These are phyloP conservation scores for Phania funesta DNA, from an alignment of 2,888 invertebrate genomes.

Conservation along the genomic window DNA sequence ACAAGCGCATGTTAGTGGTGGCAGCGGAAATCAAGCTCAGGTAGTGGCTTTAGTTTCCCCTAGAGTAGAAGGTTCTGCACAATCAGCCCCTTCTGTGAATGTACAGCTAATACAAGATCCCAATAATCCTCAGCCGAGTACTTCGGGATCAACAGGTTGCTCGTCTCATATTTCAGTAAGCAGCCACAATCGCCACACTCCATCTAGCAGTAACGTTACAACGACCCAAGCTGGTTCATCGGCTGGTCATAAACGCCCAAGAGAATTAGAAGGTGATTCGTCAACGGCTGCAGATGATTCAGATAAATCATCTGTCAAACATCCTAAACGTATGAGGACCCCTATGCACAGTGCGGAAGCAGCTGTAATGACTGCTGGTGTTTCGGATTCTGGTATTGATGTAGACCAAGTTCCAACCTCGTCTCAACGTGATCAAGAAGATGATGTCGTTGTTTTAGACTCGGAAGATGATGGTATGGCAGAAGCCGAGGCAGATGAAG, in stretches of 20 bases:
- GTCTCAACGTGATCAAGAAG: conserved; percentile 92
- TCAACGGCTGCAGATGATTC: conserved; percentile 81
- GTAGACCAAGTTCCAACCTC: conserved; percentile 94
- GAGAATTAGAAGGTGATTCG: conserved; percentile 83
- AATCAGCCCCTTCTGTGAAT: conserved; percentile 73
- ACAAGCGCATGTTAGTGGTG: conserved; percentile 77
- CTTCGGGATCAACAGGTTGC: conserved; percentile 76
- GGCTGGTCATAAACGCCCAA: conserved; percentile 82
- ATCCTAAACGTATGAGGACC: conserved; percentile 77
- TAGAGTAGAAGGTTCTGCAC: conserved; percentile 83
- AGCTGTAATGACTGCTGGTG: conserved; percentile 76
- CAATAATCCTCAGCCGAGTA: conserved; percentile 79
- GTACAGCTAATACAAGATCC: conserved; percentile 75
- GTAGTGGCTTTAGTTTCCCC: conserved; percentile 87
- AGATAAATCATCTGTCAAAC: conserved; percentile 76
- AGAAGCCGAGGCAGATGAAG: conserved; percentile 82
- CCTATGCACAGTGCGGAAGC: conserved; percentile 76
- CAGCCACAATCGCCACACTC: conserved; percentile 80
- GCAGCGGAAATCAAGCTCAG: conserved; percentile 81
- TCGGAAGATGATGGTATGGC: conserved; percentile 83
- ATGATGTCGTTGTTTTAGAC: conserved; percentile 90
- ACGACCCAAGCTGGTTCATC: conserved; percentile 83
- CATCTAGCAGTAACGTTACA: conserved; percentile 85
- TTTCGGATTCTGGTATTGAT: conserved; percentile 83
- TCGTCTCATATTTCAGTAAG: conserved; percentile 79